Evolutionary conservation across 2,113 vertebrate species (phyloP), one percentile per base, ranked within the genome.

Genomic region (Antechinus flavipes): DNA sequence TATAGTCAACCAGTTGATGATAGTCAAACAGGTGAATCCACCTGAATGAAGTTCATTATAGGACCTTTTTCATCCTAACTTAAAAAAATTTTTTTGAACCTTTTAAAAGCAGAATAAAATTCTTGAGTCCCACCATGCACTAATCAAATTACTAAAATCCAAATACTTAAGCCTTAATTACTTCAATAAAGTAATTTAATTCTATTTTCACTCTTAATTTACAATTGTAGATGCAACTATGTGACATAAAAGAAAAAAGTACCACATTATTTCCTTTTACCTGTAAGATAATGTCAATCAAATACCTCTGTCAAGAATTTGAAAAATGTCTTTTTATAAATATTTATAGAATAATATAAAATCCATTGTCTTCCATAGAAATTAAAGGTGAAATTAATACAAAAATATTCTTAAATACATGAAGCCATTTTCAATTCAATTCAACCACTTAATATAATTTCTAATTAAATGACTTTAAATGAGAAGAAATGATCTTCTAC

Each of bases 331-430:
- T 61, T 56, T 42, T 0, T 91, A 93, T 2, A 50, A 42, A 90
- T 93, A 91, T 76, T 61, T 94, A n/a, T 58, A 53, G 76, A 97
- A 54, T 14, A 91, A 8, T 8, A 61, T 49, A 46, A 89, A 91
- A 42, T 50, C 12, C n/a, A 89, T 30, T 50, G 90, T 7, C 11
- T 26, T 23, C 12, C 56, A 90, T 58, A 91, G 95, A 92, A 93
- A 25, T 54, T 93, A 91, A 94, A 53, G 8, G 91, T 54, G 22
- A 91, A 46, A 93, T 54, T 3, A 84, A 42, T 42, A 12, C 55
- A 61, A 94, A 96, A 94, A 58, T 89, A 93, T 89, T 96, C 95
- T 90, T 92, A 54, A 91, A 84, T 50, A 89, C 61, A 84, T 14
- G 61, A 93, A 89, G 26, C 84, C 89, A 93, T 22, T 91, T 56